These are phyloP conservation scores for Dinomys branickii DNA, from an alignment of 2,113 vertebrate species.

Conservation along the genomic window DNA sequence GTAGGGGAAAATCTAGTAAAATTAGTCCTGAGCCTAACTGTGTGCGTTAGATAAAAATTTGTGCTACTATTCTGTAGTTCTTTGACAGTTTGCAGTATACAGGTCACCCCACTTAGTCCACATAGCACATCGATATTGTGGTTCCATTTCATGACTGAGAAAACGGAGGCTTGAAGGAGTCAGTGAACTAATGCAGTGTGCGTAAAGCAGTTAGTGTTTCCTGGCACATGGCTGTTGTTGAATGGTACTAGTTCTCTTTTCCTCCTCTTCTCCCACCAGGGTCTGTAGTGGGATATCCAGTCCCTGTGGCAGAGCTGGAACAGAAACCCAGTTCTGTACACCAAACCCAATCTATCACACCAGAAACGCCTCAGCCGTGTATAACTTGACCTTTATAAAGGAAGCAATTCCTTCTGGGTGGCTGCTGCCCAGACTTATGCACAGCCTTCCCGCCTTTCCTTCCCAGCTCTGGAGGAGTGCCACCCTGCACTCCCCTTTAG, in stretches of 20 bases:
- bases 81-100: not conserved
- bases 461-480: not conserved
- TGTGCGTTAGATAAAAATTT: not conserved
- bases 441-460: not conserved
- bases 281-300: not conserved
- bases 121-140: not conserved
- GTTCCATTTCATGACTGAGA: conserved; percentile 13
- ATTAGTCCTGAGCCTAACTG: not conserved
- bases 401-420: not conserved
- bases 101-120: not conserved
- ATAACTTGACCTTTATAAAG: not conserved
- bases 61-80: not conserved
- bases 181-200: not conserved
- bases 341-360: not conserved
- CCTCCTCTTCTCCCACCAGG: not conserved
- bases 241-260: not conserved
- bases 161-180: not conserved
- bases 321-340: not conserved
- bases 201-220: not conserved
- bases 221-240: not conserved
- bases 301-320: not conserved
- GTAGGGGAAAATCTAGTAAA: not conserved
- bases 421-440: not conserved
- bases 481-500: not conserved
- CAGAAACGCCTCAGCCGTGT: not conserved